Base-by-base conservation (phyloP, 2,113 vertebrate genomes). In the Pogonocichla stellata region DNA sequence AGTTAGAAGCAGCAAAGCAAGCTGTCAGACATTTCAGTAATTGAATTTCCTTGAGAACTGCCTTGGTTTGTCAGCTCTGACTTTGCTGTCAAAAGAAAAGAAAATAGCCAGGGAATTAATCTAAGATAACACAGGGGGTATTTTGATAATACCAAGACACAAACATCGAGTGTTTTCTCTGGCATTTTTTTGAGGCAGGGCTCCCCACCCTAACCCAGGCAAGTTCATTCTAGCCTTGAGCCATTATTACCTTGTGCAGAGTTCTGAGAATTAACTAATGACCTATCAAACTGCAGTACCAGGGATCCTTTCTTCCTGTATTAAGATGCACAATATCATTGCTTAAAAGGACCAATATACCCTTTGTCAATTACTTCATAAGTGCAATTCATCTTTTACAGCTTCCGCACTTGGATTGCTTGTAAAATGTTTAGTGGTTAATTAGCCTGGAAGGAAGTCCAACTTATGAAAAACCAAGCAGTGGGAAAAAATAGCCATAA, bases 391-490 rank as follows among this genome's bases (percentile, higher is more conserved):
- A 96, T 98, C 97, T 97, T 96, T 95, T 90, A 96, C 91, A 93
- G 93, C 89, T 98, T 98, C 97, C 82, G 48, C 58, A 91, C 95
- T 97, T 96, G 86, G 79, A 95, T 96, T 88, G 96, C 96, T 91
- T 98, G 91, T 97, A 97, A 98, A 97, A 97, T 97, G 97, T 93
- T 98, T 97, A 96, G 96, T 96, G 95, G 96, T 98, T 98, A 97
- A 98, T 98, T 98, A 98, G 88, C 94, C 96, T 96, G 97, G 96
- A 98, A 98, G 97, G 96, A 98, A 98, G 97, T 97, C 84, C 90
- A 96, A 81, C 90, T 95, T 95, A 92, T 51, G 83, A 95, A 96
- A 94, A 96, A 94, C 43, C 82, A 97, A 91, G 83, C 84, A 90
- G 93, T 79, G 75, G 54, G 91, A 78, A 92, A 96, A 95, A 96